Base-by-base conservation (phyloP, 92 coral and sea anemone genomes). In the Actinernus sp. region DNA sequence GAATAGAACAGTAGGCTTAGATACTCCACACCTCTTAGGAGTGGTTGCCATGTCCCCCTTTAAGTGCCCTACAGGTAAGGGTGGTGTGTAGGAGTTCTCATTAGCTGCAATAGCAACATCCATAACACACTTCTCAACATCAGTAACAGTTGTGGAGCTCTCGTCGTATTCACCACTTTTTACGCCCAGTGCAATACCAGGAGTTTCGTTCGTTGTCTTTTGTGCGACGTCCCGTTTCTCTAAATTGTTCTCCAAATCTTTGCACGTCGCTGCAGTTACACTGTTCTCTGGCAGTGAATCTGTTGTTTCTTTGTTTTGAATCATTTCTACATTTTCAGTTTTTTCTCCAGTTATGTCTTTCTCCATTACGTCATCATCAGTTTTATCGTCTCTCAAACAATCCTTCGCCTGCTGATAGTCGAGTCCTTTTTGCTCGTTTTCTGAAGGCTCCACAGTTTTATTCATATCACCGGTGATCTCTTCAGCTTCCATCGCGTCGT, bases 1-100 rank as follows among this genome's bases (percentile, higher is more conserved):
- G 29, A 68, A 68, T 7, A 68, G 56, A 10, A 55, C 17, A 16
- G 28, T 55, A n/a, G 76, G 76, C 29, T 68, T 44, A 6, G 61
- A 27, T 1, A 30, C 16, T 1, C 64, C 62, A 24, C 52, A 7
- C 10, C 76, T 49, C 24, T 47, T 40, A n/a, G 76, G 76, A 1
- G 76, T 68, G 31, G 14, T 41, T 19, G 19, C 20, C n/a, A 3
- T 43, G 2, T 23, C 55, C n/a, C 24, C 31, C 31, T 26, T 29
- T 2, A 17, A 2, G 6, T 18, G 31, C 1, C n/a, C 47, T 7
- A 41, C 37, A 23, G 32, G 23, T 37, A 66, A 25, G 10, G 74
- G 74, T 7, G 74, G 74, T 2, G 74, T 66, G 38, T 8, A 51
- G 9, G 61, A 49, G 3, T 43, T 55, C 2, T 66, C 74, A 16